phyloP scores from a whole-genome alignment of 2,888 invertebrate species.

The Acronicta leporina region DNA sequence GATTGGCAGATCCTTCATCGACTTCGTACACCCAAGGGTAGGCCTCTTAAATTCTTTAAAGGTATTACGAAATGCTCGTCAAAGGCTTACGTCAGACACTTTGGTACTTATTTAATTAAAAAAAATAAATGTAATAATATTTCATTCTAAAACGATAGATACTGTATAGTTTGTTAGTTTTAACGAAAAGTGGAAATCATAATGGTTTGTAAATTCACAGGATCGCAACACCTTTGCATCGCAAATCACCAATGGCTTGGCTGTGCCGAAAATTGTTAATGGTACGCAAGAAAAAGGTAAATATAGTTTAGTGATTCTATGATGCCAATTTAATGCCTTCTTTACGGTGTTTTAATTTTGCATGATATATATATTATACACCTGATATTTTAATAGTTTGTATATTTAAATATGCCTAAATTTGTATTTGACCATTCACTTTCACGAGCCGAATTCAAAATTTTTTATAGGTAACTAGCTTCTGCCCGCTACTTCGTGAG shows the following conservation, averaged over 20 bases:
- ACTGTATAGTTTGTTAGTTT: too few relatives aligned
- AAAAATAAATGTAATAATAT: too few relatives aligned
- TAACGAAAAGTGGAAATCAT: too few relatives aligned
- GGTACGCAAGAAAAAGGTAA: slow-evolving; percentile 73
- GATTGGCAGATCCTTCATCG: slow-evolving; percentile 95
- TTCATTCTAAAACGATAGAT: too few relatives aligned
- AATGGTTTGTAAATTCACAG: too few relatives aligned
- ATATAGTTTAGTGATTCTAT: slow-evolving; percentile 43
- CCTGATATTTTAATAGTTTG: neutral
- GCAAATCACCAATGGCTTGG: slow-evolving; percentile 92
- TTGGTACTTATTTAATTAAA: too few relatives aligned
- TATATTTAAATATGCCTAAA: neutral
- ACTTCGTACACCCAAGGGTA: slow-evolving; percentile 94
- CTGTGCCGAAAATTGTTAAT: slow-evolving; percentile 83
- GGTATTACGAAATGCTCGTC: too few relatives aligned
- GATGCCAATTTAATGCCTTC: slow-evolving; percentile 43
- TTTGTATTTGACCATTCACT: slow-evolving; percentile 13
- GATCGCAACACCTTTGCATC: slow-evolving; percentile 93
- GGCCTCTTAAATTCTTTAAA: slow-evolving; percentile 33
- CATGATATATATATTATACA: neutral
- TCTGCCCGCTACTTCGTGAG: too few relatives aligned
- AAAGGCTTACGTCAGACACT: too few relatives aligned
- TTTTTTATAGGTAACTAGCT: too few relatives aligned
- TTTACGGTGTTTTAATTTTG: neutral
- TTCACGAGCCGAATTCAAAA: neutral